A percentile compares a stretch with the other conserved stretches of the same genome.
phyloP scores from a whole-genome alignment of 2,113 vertebrate species.

The Nipponia nippon region DNA sequence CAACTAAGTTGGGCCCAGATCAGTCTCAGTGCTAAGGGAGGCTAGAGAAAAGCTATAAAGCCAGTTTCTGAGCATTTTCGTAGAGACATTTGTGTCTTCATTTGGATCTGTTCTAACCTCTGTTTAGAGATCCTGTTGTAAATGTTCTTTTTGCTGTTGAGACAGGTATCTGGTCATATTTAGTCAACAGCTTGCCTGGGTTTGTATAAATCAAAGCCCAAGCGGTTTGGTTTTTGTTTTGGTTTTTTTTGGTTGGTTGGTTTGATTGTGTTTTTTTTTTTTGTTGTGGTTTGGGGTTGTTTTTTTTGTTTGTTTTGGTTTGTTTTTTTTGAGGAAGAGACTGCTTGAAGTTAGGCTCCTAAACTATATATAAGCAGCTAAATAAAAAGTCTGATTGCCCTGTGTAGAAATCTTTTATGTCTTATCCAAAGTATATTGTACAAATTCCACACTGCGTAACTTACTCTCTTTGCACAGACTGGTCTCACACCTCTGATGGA shows the following conservation, averaged over 20 bases:
- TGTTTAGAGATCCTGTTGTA: background rate
- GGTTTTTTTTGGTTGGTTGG: background rate
- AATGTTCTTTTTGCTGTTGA: background rate
- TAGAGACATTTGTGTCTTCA: background rate
- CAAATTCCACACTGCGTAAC: background rate
- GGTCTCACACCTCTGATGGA: constrained; percentile 98
- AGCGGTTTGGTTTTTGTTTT: background rate
- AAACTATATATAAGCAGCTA: background rate
- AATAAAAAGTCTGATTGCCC: background rate
- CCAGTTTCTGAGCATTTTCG: background rate
- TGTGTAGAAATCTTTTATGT: background rate
- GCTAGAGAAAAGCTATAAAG: background rate
- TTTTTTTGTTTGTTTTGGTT: background rate
- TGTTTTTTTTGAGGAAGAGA: background rate
- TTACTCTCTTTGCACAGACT: constrained; percentile 76
- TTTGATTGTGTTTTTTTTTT: background rate
- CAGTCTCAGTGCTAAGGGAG: background rate
- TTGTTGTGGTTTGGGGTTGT: too few species aligned
- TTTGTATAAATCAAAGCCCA: constrained; percentile 17
- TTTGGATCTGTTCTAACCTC: constrained; percentile 1
- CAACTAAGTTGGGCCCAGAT: background rate
- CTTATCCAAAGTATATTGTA: background rate
- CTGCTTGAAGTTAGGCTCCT: background rate
- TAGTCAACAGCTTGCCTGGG: constrained; percentile 5
- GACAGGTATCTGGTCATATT: background rate